Conservation (phyloP, 2,797 vertebrate genomes). For the Champsocephalus esox region DNA sequence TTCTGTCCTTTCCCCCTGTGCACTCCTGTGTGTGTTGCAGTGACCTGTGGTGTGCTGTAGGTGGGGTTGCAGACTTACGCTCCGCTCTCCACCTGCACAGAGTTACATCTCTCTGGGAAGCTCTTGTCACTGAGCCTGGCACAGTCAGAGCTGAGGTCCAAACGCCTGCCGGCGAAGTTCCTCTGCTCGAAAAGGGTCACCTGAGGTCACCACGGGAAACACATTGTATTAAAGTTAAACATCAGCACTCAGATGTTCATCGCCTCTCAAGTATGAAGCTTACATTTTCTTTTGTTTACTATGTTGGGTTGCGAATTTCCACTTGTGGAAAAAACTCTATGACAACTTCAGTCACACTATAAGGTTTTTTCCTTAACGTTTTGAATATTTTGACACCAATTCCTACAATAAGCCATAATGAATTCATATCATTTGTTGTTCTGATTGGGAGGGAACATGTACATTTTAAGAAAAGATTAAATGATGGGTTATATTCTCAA, state of each 20-base stretch:
- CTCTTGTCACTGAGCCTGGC: constrained; percentile 82
- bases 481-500: background rate
- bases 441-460: too few relatives aligned
- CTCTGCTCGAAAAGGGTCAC: constrained; percentile 89
- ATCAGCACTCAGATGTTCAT: background rate
- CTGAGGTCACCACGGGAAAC: constrained; percentile 51
- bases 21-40: background rate
- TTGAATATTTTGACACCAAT: background rate
- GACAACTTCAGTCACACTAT: background rate
- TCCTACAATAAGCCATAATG: background rate
- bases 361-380: background rate
- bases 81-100: constrained; percentile 87
- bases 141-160: constrained; percentile 86
- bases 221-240: background rate
- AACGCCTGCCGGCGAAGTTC: constrained; percentile 84
- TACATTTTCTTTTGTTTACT: background rate
- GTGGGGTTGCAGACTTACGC: constrained; percentile 76
- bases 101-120: constrained; percentile 88
- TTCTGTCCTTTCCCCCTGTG: too few relatives aligned
- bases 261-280: background rate
- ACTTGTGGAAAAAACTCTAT: background rate
- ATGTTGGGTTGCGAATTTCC: background rate
- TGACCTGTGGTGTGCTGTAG: background rate
- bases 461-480: too few relatives aligned
- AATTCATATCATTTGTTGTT: background rate